Conservation (phyloP, 1,140 invertebrate genomes). For the Drosophila teissieri region DNA sequence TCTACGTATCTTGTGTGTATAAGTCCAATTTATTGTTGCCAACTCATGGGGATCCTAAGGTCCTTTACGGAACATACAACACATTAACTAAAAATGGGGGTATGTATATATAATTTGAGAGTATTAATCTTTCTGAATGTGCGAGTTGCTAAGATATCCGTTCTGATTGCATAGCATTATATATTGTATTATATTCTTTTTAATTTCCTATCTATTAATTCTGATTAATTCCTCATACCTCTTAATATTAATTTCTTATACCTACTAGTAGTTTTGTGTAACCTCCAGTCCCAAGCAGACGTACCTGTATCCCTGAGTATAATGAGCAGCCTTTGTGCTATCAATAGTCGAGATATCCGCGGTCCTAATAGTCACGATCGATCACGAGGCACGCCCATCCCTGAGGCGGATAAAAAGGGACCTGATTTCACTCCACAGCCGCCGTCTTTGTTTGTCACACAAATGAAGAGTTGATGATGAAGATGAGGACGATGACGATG, state of each 20-base stretch:
- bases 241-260: too few relatives aligned
- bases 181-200: too few relatives aligned
- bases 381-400: slow-evolving; percentile 29
- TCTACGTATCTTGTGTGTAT: background rate
- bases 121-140: too few relatives aligned
- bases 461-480: slow-evolving; percentile 73
- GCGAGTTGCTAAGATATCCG: too few relatives aligned
- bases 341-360: slow-evolving; percentile 19
- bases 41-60: background rate
- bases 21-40: background rate
- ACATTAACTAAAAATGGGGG: too few relatives aligned
- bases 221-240: too few relatives aligned
- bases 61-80: background rate
- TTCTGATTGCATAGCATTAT: too few relatives aligned
- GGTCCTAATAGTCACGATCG: slow-evolving; percentile 37
- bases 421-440: slow-evolving; percentile 18
- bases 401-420: slow-evolving; percentile 4
- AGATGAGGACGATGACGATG: slow-evolving; percentile 54
- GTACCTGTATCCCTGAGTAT: slow-evolving; percentile 8
- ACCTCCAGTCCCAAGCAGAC: background rate
- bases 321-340: slow-evolving; percentile 19
- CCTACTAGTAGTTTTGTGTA: background rate
- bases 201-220: too few relatives aligned
- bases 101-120: too few relatives aligned
- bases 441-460: slow-evolving; percentile 71